Percentiles rank a stretch among this genome's conserved stretches.
These are phyloP conservation scores for Rhamnusium bicolor DNA, from an alignment of 2,888 invertebrate species.

Conservation along the genomic window DNA sequence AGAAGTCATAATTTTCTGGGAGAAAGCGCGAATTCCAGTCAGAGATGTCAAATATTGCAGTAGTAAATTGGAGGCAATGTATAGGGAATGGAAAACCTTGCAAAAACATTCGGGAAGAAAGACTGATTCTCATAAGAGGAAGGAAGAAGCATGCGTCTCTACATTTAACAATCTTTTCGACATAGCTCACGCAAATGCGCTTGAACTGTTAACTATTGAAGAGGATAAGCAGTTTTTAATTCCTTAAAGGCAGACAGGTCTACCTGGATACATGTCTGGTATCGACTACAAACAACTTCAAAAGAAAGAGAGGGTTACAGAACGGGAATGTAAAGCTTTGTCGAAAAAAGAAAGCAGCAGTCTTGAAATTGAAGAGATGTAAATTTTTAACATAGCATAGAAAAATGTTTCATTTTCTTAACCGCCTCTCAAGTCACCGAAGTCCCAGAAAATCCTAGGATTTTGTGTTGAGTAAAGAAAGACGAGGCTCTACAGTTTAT, in stretches of 20 bases:
- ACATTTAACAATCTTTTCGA: neutral
- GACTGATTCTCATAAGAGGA: neutral
- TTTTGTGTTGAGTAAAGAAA: too few relatives aligned
- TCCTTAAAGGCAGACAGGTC: neutral
- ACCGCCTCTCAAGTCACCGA: too few relatives aligned
- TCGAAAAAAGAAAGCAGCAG: neutral
- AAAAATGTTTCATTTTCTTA: too few relatives aligned
- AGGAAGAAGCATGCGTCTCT: neutral
- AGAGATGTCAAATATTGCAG: neutral
- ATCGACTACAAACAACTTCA: neutral
- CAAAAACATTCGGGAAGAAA: too few relatives aligned
- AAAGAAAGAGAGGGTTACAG: neutral
- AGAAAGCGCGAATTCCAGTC: constrained; percentile 4
- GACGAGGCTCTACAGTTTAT: too few relatives aligned
- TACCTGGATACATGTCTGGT: neutral
- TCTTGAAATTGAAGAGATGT: neutral
- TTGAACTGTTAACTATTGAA: too few relatives aligned
- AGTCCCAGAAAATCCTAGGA: too few relatives aligned
- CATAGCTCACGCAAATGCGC: too few relatives aligned
- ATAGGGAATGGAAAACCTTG: neutral
- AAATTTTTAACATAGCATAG: neutral
- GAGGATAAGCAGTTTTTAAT: too few relatives aligned
- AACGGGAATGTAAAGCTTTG: neutral
- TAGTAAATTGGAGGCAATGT: neutral
- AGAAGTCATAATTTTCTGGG: neutral